Base-by-base conservation (phyloP, 1,140 invertebrate species). In the Atta colombica region DNA sequence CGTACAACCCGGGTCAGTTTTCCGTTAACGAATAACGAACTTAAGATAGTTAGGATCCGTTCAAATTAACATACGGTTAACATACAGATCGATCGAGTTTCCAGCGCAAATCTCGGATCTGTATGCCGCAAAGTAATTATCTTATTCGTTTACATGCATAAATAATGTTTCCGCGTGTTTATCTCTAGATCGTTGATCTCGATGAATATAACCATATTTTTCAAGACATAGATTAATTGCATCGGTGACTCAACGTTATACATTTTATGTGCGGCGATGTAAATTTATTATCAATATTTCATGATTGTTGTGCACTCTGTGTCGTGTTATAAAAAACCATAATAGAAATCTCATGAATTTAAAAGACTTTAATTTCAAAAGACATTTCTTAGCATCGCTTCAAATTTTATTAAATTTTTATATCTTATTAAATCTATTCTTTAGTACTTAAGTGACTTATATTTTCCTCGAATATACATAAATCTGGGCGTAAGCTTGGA, bases 121-220 rank as follows among this genome's bases (percentile, higher is more conserved):
- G 12, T 80, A n/a, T n/a, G 16, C 55, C 39, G 55, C 65, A 49
- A 80, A 71, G 65, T 86, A 81, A 68, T 88, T 85, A 77, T 71
- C 71, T 35, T 58, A 63, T 74, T 80, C 86, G 63, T 85, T 88
- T 89, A 84, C 80, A 68, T 82, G 28, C 86, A 72, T 87, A 84
- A 86, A 85, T 88, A 80, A 87, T 84, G 39, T 80, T 77, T 77
- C 71, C 85, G 53, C 12, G 66, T 21, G 80, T 75, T 77, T 87
- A 58, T 84, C 66, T 69, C 45, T 6, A 51, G 35, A 88, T 60
- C 45, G 78, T 61, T 61, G 60, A 66, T 69, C 84, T 77, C 61
- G 58, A 77, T 60, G 55, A 49, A 80, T 85, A 75, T 53, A 35
- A 71, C 16, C 51, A 51, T 80, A 77, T 51, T 80, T 81, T 86